Base-by-base conservation (phyloP, 2,113 vertebrate species). In the Apteryx owenii region DNA sequence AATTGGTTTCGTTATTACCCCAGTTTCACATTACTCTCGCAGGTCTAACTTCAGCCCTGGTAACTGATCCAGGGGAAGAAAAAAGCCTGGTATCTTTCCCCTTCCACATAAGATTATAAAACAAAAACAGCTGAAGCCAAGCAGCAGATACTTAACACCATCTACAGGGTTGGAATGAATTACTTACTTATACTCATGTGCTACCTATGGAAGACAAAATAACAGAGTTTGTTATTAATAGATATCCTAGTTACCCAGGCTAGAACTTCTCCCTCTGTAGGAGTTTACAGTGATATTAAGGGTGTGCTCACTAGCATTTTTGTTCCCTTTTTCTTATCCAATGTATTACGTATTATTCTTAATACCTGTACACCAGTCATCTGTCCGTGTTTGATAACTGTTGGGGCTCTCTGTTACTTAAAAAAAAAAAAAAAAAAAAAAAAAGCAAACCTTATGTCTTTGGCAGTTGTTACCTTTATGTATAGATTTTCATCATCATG, bases 351-450 rank as follows among this genome's bases (percentile, higher is more conserved):
- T 26, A 7, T 44, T 33, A 22, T 26, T 31, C 54, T n/a, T 65
- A 28, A 26, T 58, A 38, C 5, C 21, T 7, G 21, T 11, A 71
- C 64, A 36, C 20, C 21, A 9, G 1, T 22, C 42, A 29, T 15
- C 64, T 48, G 8, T 10, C 48, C 0, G 0, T 54, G n/a, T 22
- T 48, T 54, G 19, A 15, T 56, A 31, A 21, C n/a, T 0, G 3
- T 28, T 5, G 6, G 14, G 26, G 58, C 18, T 44, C 40, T 70
- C 40, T n/a, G 40, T 38, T 33, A 7, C 64, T 54, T 21, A 0
- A 23, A 53, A 25, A 46, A 53, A 20, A 58, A 73, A 53, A 25
- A 46, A 53, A 20, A 58, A 73, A 17, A 20, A 58, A 36, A 2
- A 5, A 25, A 73, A 40, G 29, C n/a, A 65, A 3, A n/a, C 31